Base-by-base conservation (phyloP, 2,113 vertebrate species). In the Bambusicola thoracicus region DNA sequence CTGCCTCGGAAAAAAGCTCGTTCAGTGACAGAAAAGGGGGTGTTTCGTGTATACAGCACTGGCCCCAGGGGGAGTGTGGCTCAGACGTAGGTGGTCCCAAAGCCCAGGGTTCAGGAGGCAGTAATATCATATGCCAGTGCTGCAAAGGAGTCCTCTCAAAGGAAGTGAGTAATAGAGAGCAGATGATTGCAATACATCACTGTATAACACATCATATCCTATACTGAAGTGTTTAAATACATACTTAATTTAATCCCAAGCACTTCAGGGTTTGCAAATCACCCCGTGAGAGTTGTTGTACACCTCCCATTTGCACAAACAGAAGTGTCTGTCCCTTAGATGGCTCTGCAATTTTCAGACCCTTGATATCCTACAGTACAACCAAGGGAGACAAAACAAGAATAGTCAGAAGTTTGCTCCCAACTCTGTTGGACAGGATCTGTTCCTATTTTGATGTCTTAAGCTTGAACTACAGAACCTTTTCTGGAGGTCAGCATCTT, bases 71-170 rank as follows among this genome's bases (percentile, higher is more conserved):
- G 77, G 24, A 21, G 56, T 25, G 41, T 32, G 25, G n/a, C 13
- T n/a, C 56, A 77, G 53, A 46, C 13, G n/a, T 7, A 0, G 8
- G n/a, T 72, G n/a, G 20, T 59, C n/a, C 32, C n/a, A 34, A 34
- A 34, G 56, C 10, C 56, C 13, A 8, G 56, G n/a, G 14, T 34
- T 17, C 8, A 17, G 46, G 53, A 77, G 61, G 48, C 24, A 84
- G 51, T 8, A 29, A 13, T 11, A 8, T 27, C 2, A 0, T 10
- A 5, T 1, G 1, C 4, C 32, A 51, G 34, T 12, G 32, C 24
- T 62, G 51, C 11, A 13, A 20, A 20, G 34, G 51, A 51, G 29
- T 16, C 32, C 8, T 61, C 46, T 18, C 46, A 40, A 67, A 78
- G 74, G 44, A 48, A 65, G 10, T 5, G 13, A 14, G 12, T 53